Base-by-base conservation (phyloP, 2,113 vertebrate genomes). In the Salvator merianae region DNA sequence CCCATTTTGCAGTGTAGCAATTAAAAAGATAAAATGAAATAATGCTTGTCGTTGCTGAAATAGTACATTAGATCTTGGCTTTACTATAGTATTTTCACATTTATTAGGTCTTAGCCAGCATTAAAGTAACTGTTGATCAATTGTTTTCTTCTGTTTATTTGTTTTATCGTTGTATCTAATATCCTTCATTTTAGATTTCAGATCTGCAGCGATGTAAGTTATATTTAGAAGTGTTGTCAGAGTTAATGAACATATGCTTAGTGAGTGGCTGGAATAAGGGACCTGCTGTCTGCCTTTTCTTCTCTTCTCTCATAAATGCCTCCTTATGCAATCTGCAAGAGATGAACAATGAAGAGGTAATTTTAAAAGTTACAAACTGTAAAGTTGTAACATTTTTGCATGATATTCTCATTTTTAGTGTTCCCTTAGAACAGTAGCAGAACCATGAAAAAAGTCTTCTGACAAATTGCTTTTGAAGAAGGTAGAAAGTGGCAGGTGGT, bases 121-220 rank as follows among this genome's bases (percentile, higher is more conserved):
- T 55, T 55, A 55, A 55, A 59, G 20, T 59, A 59, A 59, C 55
- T 59, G 55, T 59, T 82, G 18, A 36, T 30, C 63, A 43, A 74
- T 26, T n/a, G 66, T 18, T 24, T 24, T 28, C 32, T 13, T 14
- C 24, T 10, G 10, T 22, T 43, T 43, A 18, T 38, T 50, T 50
- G 28, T 53, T 55, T 26, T 36, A 40, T 63, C 10, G 34, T 40
- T 65, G 7, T 18, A 14, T 14, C 63, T 43, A 16, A n/a, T 66
- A 16, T 43, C 55, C 55, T 59, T 78, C 40, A 26, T 5, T 91
- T 74, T 74, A 97, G 96, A 87, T 95, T 88, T 89, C 92, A 0
- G 96, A 97, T 90, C 77, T 97, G 79, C 94, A 96, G 55, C 96
- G 97, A 18, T 97, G 97, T 83, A 95, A 94, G 84, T 94, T 99